Base-by-base conservation (phyloP, 2,888 invertebrate genomes). In the Ochlodes sylvanus region DNA sequence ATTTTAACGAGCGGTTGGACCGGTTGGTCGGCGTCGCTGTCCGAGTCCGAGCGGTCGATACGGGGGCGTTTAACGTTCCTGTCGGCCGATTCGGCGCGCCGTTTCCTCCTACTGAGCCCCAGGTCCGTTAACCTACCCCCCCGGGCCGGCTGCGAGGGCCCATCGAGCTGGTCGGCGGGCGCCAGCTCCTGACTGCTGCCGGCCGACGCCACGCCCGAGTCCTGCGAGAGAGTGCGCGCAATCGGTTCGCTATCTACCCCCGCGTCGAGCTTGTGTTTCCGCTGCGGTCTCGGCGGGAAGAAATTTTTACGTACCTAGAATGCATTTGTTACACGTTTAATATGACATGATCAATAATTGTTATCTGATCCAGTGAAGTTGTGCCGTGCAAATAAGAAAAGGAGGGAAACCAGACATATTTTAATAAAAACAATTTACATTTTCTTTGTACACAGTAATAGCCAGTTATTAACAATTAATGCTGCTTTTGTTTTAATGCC, bases 231-330 rank as follows among this genome's bases (percentile, higher is more conserved):
- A 3, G 79, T 72, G 55, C 79, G 78, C 41, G 82, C 7, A 21
- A 67, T 50, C 17, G 34, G 32, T 17, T 79, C 79, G 42, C 75
- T 73, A 42, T 73, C 75, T 55, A 69, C 66, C 50, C 57, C 71
- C 62, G 65, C 70, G 42, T 75, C 76, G 50, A 81, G 79, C 75
- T 86, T 88, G 73, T 77, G 80, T 71, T 89, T 90, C 73, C 89
- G 91, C 75, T 85, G 94, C 74, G 96, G 96, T 64, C 95, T 92
- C 62, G 96, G 96, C 38, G 96, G 96, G 88, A 95, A 96, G 82
- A 95, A 94, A 77, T 92, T 94, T 85, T 96, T 96, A 80, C 96
- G 94, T 75, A 94, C 94, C 96, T 96, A 90, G 72, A 91, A 85
- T 80, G 69, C 67, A 72, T 42, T 67, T 55, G 67, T 34, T 54